phyloP scores from a whole-genome alignment of 2,888 invertebrate genomes.

The Xanthostigma xanthostigma region DNA sequence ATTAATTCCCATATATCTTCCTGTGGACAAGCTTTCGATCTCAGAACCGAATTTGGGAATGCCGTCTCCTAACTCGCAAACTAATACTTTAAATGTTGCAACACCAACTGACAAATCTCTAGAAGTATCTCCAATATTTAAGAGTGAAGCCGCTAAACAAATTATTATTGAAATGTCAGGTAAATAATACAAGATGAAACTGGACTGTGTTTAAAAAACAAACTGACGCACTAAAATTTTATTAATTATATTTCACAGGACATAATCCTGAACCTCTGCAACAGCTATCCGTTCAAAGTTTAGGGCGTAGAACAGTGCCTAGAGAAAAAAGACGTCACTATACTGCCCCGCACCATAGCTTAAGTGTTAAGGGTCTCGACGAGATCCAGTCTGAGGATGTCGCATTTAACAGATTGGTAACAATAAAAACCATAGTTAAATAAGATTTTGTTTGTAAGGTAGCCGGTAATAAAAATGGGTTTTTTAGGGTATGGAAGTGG shows the following conservation, averaged over 20 bases:
- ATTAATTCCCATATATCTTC: too few relatives aligned
- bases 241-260: too few relatives aligned
- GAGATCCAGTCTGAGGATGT: slow-evolving; percentile 22
- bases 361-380: slow-evolving; percentile 25
- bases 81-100: too few relatives aligned
- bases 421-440: too few relatives aligned
- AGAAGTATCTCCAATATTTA: slow-evolving; percentile 66
- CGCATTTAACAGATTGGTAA: slow-evolving; percentile 20
- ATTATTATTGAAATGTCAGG: slow-evolving; percentile 69
- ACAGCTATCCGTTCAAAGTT: slow-evolving; percentile 10
- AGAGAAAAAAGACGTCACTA: slow-evolving; percentile 74
- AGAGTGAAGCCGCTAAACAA: slow-evolving; percentile 74
- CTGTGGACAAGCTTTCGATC: too few relatives aligned
- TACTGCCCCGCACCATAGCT: slow-evolving; percentile 56
- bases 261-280: too few relatives aligned
- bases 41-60: too few relatives aligned
- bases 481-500: slow-evolving; percentile 29
- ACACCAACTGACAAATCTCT: slow-evolving; percentile 23
- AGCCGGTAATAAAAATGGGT: not conserved
- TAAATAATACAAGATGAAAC: slow-evolving; percentile 1
- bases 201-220: slow-evolving; percentile 8
- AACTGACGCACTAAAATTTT: not conserved
- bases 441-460: too few relatives aligned
- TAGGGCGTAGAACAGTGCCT: slow-evolving; percentile 51
- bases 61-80: too few relatives aligned